Evolutionary conservation across 2,113 vertebrate genomes (phyloP), one percentile per base, ranked within the genome.

Genomic region (Pluvianellus socialis): DNA sequence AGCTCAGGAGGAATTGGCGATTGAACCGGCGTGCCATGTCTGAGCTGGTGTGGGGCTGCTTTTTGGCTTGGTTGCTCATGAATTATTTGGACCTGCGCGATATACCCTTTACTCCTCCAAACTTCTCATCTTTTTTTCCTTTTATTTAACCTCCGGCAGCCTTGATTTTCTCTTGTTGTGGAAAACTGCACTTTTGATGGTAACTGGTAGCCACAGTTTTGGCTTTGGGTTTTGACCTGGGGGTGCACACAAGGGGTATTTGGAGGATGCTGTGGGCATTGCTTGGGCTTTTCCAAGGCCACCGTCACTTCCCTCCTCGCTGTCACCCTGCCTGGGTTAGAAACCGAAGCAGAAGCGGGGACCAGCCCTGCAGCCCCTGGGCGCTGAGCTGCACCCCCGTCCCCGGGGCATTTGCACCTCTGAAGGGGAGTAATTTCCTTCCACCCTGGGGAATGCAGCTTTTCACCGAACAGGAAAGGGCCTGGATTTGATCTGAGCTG

Each of bases 391-490:
- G 38, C 56, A 79, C 7, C 19, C 32, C 15, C 6, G 27, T 53
- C 3, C 45, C 22, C 0, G 0, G 2, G 22, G 9, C 1, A 0
- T 53, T 56, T 47, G 30, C 42, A 72, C 5, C 24, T 14, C 22
- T 24, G 59, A 40, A 12, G 8, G 8, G 55, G 6, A 26, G 2
- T 5, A 40, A 10, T 83, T 71, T 83, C 67, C 68, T 47, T 35
- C 30, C 6, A 10, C 27, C 8, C 18, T 0, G 1, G 47, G 21
- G 55, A 70, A 35, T 8, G 20, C 0, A 1, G 47, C 24, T 30
- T 89, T 91, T 56, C 56, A 75, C 19, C 0, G 0, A 30, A 49
- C 18, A 38, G 42, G 38, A 26, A 63, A 27, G 42, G 4, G 27
- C 22, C 26, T 87, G 81, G 28, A 26, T 81, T 81, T 90, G 52